These are phyloP conservation scores for Phyllotis vaccarum DNA, from an alignment of 2,797 vertebrate genomes.

Conservation along the genomic window DNA sequence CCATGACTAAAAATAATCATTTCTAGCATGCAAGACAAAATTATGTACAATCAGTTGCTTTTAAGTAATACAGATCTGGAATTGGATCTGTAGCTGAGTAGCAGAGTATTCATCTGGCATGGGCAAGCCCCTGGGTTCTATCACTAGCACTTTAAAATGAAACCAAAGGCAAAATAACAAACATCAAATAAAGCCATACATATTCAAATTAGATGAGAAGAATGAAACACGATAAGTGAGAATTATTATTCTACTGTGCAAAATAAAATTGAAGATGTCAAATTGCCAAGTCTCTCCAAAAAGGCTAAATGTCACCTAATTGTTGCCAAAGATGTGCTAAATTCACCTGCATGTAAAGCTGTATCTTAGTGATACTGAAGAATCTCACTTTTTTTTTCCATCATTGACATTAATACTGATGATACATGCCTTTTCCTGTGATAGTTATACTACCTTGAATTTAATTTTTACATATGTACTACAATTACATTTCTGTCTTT, in stretches of 20 bases:
- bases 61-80: slow-evolving; percentile 32
- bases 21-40: slow-evolving; percentile 32
- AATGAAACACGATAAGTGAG: not conserved
- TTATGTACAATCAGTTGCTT: slow-evolving; percentile 1
- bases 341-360: not conserved
- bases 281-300: not conserved
- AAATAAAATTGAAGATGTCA: slow-evolving; percentile 41
- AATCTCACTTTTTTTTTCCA: slow-evolving; percentile 16
- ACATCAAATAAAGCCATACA: not conserved
- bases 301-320: not conserved
- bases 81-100: not conserved
- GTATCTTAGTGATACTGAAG: not conserved
- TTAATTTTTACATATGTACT: slow-evolving; percentile 24
- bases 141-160: not conserved
- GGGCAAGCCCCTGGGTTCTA: not conserved
- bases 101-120: not conserved
- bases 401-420: not conserved
- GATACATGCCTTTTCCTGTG: not conserved
- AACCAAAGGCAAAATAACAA: not conserved
- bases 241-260: slow-evolving; percentile 29
- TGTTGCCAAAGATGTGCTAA: not conserved
- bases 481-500: not conserved
- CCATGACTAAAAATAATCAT: not conserved
- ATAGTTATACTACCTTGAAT: not conserved
- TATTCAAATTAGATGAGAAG: slow-evolving; percentile 52